Conservation (phyloP, 2,888 invertebrate species). For the Heliconius erato region DNA sequence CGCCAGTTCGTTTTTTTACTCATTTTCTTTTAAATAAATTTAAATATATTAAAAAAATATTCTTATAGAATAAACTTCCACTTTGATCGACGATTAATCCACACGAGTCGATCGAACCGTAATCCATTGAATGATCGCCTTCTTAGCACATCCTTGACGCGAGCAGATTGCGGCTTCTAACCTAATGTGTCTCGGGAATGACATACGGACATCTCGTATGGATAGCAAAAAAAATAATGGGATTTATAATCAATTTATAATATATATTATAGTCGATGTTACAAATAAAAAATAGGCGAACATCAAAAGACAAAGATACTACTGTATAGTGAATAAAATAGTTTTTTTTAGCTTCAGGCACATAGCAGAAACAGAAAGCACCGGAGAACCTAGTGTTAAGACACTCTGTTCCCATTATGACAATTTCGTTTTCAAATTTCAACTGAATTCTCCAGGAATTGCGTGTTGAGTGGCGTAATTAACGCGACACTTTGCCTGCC, state of each 20-base stretch:
- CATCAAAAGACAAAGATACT: too few relatives aligned
- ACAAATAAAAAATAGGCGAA: too few relatives aligned
- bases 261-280: neutral
- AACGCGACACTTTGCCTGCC: neutral
- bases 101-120: conserved; percentile 22
- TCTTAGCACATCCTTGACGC: conserved; percentile 47
- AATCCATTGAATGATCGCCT: conserved; percentile 46
- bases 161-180: conserved; percentile 45
- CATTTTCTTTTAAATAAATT: too few relatives aligned
- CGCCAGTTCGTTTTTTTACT: too few relatives aligned
- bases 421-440: too few relatives aligned
- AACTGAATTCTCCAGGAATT: too few relatives aligned
- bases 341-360: too few relatives aligned
- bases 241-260: neutral
- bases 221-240: neutral
- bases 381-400: too few relatives aligned
- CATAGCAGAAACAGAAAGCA: too few relatives aligned
- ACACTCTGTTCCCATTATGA: too few relatives aligned
- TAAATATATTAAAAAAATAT: too few relatives aligned
- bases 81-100: neutral
- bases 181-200: conserved; percentile 23
- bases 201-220: conserved; percentile 8
- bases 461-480: neutral
- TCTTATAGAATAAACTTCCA: neutral
- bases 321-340: too few relatives aligned